Conservation (phyloP, 2,797 vertebrate genomes). For the Danionella dracula region DNA sequence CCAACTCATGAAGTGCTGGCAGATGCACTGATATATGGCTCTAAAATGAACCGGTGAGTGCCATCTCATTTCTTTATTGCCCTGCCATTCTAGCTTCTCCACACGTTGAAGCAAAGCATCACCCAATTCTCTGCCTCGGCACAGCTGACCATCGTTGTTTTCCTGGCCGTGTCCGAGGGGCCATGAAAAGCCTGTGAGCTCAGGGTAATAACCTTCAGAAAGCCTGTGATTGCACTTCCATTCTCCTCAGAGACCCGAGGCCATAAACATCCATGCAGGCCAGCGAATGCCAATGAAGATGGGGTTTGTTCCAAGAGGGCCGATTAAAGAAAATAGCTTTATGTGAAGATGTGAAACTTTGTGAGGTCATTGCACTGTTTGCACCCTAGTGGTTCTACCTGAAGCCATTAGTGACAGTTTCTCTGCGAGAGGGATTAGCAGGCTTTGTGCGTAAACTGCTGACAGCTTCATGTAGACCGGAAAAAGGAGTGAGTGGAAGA, state of each 20-base stretch:
- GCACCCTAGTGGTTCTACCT: constrained; percentile 1
- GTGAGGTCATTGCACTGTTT: constrained; percentile 12
- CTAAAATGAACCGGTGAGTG: constrained; percentile 63
- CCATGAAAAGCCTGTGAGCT: constrained; percentile 61
- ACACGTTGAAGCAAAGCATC: constrained; percentile 64
- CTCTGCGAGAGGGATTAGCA: constrained; percentile 49
- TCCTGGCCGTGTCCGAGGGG: constrained; percentile 56
- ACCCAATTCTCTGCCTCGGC: constrained; percentile 66
- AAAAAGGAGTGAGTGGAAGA: constrained; percentile 21
- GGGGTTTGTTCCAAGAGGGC: constrained; percentile 55
- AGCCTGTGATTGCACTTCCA: constrained; percentile 68
- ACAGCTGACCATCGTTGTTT: constrained; percentile 72
- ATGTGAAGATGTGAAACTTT: constrained; percentile 10
- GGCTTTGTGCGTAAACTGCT: constrained; percentile 42
- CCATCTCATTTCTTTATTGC: constrained; percentile 67
- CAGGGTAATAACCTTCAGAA: constrained; percentile 70
- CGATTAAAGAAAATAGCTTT: constrained; percentile 45
- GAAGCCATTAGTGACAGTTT: constrained; percentile 39
- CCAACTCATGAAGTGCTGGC: constrained; percentile 52
- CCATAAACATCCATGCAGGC: constrained; percentile 56
- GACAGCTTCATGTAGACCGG: constrained; percentile 39
- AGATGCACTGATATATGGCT: constrained; percentile 53
- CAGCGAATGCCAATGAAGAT: constrained; percentile 49
- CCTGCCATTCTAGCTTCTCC: constrained; percentile 63
- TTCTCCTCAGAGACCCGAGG: constrained; percentile 60